Conservation (phyloP, 2,797 vertebrate species). For the Spondyliosoma cantharus region DNA sequence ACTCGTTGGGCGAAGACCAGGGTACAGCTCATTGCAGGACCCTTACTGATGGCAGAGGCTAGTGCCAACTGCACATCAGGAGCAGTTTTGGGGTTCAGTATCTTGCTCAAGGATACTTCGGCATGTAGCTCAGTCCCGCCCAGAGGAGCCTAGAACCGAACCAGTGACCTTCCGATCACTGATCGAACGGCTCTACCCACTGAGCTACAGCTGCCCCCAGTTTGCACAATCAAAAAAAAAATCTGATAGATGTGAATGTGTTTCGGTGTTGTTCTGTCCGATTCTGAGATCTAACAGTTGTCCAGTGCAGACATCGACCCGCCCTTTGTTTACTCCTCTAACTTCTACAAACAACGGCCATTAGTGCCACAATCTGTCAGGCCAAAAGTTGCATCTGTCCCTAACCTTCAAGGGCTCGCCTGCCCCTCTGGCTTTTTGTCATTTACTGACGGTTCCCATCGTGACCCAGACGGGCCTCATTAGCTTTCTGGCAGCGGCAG, state of each 20-base stretch:
- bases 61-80: no score
- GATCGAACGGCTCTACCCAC: no score
- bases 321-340: conserved; percentile 45
- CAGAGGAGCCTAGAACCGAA: no score
- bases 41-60: no score
- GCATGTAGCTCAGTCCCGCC: no score
- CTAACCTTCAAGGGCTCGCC: conserved; percentile 50
- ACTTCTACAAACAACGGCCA: conserved; percentile 51
- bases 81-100: no score
- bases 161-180: no score
- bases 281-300: conserved; percentile 26
- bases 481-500: conserved; percentile 62
- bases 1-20: no score
- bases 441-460: conserved; percentile 59
- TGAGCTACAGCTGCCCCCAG: no score
- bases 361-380: conserved; percentile 68
- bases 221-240: background rate
- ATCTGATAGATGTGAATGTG: background rate
- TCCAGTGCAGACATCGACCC: conserved; percentile 6
- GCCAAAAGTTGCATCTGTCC: conserved; percentile 42
- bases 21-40: no score
- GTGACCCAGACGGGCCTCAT: conserved; percentile 74
- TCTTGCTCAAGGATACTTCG: no score
- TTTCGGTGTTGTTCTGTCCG: conserved; percentile 12
- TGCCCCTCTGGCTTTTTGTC: conserved; percentile 62